phyloP scores from a whole-genome alignment of 2,888 invertebrate genomes.

The Muschampia plurimacula region DNA sequence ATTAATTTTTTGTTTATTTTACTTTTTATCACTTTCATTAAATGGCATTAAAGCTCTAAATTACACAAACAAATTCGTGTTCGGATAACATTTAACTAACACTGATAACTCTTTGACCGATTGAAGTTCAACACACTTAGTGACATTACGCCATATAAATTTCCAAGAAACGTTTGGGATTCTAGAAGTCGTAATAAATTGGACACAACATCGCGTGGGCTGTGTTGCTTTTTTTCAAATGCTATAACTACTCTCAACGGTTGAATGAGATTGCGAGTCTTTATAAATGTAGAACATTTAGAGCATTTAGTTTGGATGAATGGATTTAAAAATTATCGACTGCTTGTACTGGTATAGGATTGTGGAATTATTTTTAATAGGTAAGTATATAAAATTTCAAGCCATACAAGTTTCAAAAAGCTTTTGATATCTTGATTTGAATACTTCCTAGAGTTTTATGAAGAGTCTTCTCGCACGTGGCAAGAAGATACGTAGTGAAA shows the following conservation, averaged over 20 bases:
- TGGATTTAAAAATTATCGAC: background rate
- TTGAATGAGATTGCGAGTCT: background rate
- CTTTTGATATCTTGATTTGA: background rate
- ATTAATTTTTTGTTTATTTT: background rate
- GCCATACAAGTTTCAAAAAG: background rate
- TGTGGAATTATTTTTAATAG: background rate
- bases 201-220: background rate
- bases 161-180: slow-evolving; percentile 12
- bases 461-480: background rate
- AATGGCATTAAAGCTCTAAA: slow-evolving; percentile 5
- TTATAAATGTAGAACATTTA: background rate
- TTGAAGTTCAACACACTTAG: slow-evolving; percentile 17
- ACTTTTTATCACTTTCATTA: slow-evolving; percentile 14
- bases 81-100: slow-evolving; percentile 24
- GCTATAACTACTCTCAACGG: background rate
- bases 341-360: background rate
- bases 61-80: background rate
- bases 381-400: background rate
- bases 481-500: background rate
- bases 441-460: background rate
- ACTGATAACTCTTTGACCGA: slow-evolving; percentile 16
- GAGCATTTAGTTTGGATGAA: background rate
- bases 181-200: slow-evolving; percentile 13
- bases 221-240: background rate
- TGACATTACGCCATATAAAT: background rate